These are phyloP conservation scores for Melangyna quadrimaculata DNA, from an alignment of 2,888 invertebrate genomes.

Conservation along the genomic window DNA sequence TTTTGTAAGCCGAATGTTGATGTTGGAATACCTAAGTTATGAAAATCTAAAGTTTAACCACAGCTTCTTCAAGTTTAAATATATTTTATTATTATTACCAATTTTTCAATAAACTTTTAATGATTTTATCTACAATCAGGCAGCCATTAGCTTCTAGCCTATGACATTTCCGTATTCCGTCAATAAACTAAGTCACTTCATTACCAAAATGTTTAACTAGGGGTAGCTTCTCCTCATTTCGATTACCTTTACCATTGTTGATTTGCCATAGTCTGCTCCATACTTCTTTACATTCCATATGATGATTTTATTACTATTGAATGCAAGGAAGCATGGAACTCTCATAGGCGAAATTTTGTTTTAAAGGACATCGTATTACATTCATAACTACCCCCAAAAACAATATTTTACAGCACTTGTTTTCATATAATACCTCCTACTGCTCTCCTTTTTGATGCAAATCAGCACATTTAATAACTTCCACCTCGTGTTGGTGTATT, in stretches of 20 bases:
- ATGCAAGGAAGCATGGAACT: conserved; percentile 83
- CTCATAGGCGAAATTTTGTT: conserved; percentile 74
- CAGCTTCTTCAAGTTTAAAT: too few species aligned
- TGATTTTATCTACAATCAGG: too few species aligned
- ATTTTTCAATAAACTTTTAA: too few species aligned
- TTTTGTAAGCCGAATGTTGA: too few species aligned
- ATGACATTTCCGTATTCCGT: too few species aligned
- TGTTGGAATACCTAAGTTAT: too few species aligned
- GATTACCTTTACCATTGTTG: neutral
- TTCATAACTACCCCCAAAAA: neutral
- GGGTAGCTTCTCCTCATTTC: too few species aligned
- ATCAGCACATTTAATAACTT: conserved; percentile 44
- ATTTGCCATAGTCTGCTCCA: conserved; percentile 81
- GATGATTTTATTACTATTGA: conserved; percentile 81
- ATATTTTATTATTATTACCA: too few species aligned
- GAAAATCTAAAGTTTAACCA: too few species aligned
- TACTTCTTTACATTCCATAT: conserved; percentile 83
- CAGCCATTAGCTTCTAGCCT: too few species aligned
- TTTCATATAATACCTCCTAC: neutral
- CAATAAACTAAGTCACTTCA: too few species aligned
- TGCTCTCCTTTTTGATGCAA: conserved; percentile 2
- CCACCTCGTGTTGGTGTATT: conserved; percentile 18
- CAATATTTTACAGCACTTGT: neutral
- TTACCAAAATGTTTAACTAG: too few species aligned
- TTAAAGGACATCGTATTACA: neutral